Conservation (phyloP, 23 tunicate species). For the Halocynthia aurantium region DNA sequence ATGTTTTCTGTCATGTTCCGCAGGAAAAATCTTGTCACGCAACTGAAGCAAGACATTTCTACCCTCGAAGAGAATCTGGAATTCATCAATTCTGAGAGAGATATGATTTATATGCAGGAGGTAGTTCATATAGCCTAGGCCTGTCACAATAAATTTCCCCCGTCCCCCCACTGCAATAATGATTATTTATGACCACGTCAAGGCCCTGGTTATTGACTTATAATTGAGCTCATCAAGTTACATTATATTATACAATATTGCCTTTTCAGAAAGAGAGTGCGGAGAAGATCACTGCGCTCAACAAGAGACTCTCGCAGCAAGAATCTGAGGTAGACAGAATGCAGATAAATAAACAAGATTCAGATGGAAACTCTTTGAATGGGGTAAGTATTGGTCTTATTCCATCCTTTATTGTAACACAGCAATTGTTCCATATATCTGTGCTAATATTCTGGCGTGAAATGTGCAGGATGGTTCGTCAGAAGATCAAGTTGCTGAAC, state of each 20-base stretch:
- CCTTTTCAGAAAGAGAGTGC: conserved; percentile 14
- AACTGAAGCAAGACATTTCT: conserved; percentile 7
- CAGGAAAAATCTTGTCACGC: conserved; percentile 5
- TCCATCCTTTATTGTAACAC: background rate
- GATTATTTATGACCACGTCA: too few relatives aligned
- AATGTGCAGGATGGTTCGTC: background rate
- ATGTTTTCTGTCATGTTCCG: background rate
- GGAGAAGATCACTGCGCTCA: background rate
- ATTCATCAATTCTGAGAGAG: conserved; percentile 49
- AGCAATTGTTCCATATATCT: too few relatives aligned
- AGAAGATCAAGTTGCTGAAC: conserved; percentile 7
- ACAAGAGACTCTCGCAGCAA: background rate
- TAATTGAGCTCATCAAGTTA: too few relatives aligned
- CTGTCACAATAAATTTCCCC: too few relatives aligned
- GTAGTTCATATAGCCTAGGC: conserved; percentile 2
- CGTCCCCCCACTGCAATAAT: too few relatives aligned
- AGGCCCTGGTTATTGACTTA: background rate
- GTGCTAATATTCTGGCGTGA: background rate
- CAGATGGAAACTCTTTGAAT: background rate
- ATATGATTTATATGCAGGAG: conserved; percentile 49
- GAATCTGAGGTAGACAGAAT: conserved; percentile 3
- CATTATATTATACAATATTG: background rate
- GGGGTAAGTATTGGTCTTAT: background rate
- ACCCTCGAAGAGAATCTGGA: conserved; percentile 44
- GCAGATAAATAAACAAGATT: background rate